phyloP scores from a whole-genome alignment of 2,888 invertebrate genomes.

The Latrodectus elegans region DNA sequence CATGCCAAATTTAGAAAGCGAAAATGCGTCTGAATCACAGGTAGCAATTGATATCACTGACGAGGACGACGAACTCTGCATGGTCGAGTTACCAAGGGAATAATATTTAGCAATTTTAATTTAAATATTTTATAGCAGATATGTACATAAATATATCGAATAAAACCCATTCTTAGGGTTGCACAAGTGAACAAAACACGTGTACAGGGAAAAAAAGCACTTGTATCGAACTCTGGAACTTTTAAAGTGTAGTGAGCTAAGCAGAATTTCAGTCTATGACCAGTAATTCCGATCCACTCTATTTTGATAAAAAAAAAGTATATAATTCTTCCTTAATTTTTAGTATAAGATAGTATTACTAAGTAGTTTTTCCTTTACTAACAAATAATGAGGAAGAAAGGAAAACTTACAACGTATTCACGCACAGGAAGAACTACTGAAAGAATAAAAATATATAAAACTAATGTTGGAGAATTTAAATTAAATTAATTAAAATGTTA shows the following conservation, averaged over 20 bases:
- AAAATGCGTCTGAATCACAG: background rate
- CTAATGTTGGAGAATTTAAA: too few relatives aligned
- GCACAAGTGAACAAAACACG: background rate
- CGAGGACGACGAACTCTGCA: conserved; percentile 7
- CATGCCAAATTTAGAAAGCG: conserved; percentile 15
- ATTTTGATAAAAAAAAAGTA: conserved; percentile 35
- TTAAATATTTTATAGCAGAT: too few relatives aligned
- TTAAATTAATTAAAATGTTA: too few relatives aligned
- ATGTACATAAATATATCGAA: too few relatives aligned
- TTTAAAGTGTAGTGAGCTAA: background rate
- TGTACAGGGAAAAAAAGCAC: background rate
- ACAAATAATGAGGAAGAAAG: too few relatives aligned
- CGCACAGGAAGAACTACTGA: too few relatives aligned
- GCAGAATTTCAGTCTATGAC: background rate
- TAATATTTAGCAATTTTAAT: background rate
- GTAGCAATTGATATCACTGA: conserved; percentile 58
- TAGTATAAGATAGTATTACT: background rate
- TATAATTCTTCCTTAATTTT: background rate
- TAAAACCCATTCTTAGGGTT: background rate
- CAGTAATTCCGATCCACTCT: conserved; percentile 42
- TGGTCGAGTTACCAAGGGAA: background rate
- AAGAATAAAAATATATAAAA: too few relatives aligned
- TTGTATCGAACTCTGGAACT: background rate
- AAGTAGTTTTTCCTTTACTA: too few relatives aligned
- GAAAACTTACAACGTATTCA: too few relatives aligned